Base-by-base conservation (phyloP, 1,140 invertebrate species). In the Magallana angulata region DNA sequence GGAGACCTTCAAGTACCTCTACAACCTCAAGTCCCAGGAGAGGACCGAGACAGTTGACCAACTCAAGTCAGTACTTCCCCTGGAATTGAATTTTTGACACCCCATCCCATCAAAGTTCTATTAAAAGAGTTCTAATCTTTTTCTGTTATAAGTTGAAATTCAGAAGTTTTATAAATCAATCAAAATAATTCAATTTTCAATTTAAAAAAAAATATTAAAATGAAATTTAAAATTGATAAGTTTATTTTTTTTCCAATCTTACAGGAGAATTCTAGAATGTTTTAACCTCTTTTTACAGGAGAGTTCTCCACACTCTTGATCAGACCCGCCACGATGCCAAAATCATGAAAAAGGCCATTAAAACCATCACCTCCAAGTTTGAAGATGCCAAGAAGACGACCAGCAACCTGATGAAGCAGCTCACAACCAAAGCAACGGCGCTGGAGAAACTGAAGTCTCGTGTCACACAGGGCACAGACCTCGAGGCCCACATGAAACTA, bases 361-460 rank as follows among this genome's bases (percentile, higher is more conserved):
- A 94, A 88, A 91, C 91, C 57, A 92, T 93, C 30, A 94, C 84
- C 58, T 89, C 85, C 9, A 92, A 94, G 85, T 95, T 92, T 89
- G 93, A 95, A 57, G 92, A 93, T 24, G 92, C 93, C 30, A 92
- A 93, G 82, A 91, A 89, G 3, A 92, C 92, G 16, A 94, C 94
- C 18, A 92, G 92, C 18, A 89, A 92, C n/a, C 88, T 94, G 48
- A 82, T 95, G 57, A 68, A 90, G n/a, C 89, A 93, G 84, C 85
- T 95, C n/a, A 94, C 94, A 14, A 57, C 89, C 9, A 94, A 94
- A 87, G 93, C 93, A 12, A 95, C 94, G 9, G 87, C 89, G 2
- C 86, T 95, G 57, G 94, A 95, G 90, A 95, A 94, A 87, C 87
- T 95, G 85, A 94, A 94, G 87, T 94, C 94, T 6, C 93, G 93